Percentiles rank a stretch among this genome's conserved stretches.
These are phyloP conservation scores for Margaritifera margaritifera DNA, from an alignment of 2,888 invertebrate species.

Conservation along the genomic window DNA sequence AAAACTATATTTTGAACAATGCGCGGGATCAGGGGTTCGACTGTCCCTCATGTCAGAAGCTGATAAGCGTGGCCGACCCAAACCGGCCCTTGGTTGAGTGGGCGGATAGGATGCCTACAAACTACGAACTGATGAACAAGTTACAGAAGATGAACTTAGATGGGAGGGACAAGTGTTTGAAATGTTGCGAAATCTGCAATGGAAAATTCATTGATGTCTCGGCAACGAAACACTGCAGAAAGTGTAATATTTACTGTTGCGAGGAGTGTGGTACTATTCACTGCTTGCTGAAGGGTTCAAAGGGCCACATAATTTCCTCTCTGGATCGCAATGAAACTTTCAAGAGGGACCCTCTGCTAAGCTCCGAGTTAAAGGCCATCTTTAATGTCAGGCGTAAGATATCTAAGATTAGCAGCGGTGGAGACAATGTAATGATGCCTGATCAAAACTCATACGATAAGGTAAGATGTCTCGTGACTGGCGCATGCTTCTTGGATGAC, in stretches of 20 bases:
- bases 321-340: slow-evolving; percentile 19
- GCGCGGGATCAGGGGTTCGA: slow-evolving; percentile 16
- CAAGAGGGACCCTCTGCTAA: slow-evolving; percentile 19
- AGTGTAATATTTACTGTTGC: slow-evolving; percentile 34
- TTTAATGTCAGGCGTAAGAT: slow-evolving; percentile 16
- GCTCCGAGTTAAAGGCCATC: slow-evolving; percentile 11
- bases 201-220: slow-evolving; percentile 12
- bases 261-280: slow-evolving; percentile 36
- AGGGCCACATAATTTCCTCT: slow-evolving; percentile 21
- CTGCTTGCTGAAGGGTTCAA: slow-evolving; percentile 27
- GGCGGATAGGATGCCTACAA: slow-evolving; percentile 19
- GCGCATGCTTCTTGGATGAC: slow-evolving; percentile 16
- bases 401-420: not conserved
- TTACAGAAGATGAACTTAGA: slow-evolving; percentile 17
- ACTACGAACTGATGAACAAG: slow-evolving; percentile 8
- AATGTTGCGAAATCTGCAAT: slow-evolving; percentile 18
- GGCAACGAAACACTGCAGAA: slow-evolving; percentile 33
- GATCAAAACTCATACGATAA: not conserved
- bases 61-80: slow-evolving; percentile 8
- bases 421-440: no score
- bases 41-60: slow-evolving; percentile 19
- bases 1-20: slow-evolving; percentile 17
- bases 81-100: slow-evolving; percentile 21
- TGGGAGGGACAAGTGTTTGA: slow-evolving; percentile 3
- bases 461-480: slow-evolving; percentile 16